Base-by-base conservation (phyloP, 1,140 invertebrate genomes). In the Oscheius sp. region DNA sequence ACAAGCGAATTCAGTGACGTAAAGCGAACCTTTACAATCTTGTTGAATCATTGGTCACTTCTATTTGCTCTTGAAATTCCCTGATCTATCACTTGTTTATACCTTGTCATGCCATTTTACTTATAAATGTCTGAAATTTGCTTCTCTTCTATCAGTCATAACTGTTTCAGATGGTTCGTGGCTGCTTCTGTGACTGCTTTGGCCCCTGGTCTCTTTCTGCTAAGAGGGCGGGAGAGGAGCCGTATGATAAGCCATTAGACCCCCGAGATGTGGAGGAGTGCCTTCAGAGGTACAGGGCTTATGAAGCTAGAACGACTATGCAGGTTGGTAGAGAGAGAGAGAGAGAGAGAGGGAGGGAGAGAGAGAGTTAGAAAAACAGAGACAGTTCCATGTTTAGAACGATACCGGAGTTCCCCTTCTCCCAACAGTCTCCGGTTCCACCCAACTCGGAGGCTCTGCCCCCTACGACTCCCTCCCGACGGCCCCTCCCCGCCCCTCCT, bases 151-250 rank as follows among this genome's bases (percentile, higher is more conserved):
- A n/a, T n/a, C n/a, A 7, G 28, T 20, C 49, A 23, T 4, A 4
- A 7, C 49, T 10, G 4, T 72, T 75, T 2, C 63, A 75, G 73
- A 75, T 75, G 73, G 38, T 72, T 18, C 59, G 63, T 38, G 73
- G 73, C n/a, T 75, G 73, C 34, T 75, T 73, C 68, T 75, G 73
- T 62, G 73, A 75, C 59, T 75, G 73, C 28, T 75, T 75, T 34
- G 73, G 73, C 2, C 55, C 73, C 1, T 55, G 64, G 23, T 28
- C 58, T 13, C 63, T 59, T 20, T 28, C 66, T 3, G 26, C 32
- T 26, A 34, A 69, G 61, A 66, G 20, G 18, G 29, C 35, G 23
- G 58, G 63, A 1, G 59, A 64, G 26, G 69, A 71, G 26, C 35
- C 69, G 34, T 71, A 71, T 35, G 69, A 71, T 42, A 71, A 71